Evolutionary conservation across 2,888 invertebrate genomes (phyloP).

Genomic region (Agonopterix heracliana): DNA sequence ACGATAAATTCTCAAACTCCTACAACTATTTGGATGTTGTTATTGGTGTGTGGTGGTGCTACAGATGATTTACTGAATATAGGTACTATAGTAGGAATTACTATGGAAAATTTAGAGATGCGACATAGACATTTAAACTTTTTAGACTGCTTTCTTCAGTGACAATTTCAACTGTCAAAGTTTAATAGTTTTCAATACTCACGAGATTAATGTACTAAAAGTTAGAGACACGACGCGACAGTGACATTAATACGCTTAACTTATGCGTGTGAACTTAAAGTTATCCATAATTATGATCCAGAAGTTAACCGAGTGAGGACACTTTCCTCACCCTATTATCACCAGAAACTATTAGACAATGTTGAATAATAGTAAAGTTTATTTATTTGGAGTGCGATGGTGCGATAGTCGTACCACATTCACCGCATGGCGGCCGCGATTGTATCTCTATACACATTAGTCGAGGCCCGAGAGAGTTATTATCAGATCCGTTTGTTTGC

Average conservation of each 20-base stretch:
- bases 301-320: conserved; percentile 48
- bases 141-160: not conserved
- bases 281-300: conserved; percentile 46
- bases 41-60: conserved; percentile 6
- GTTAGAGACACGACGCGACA: conserved; percentile 42
- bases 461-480: conserved; percentile 46
- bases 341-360: conserved; percentile 26
- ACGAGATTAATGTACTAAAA: conserved; percentile 46
- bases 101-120: too few relatives aligned
- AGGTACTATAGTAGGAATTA: not conserved
- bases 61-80: conserved; percentile 13
- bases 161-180: conserved; percentile 24
- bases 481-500: conserved; percentile 53
- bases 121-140: not conserved
- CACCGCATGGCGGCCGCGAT: conserved; percentile 35
- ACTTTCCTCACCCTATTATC: conserved; percentile 30
- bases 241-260: conserved; percentile 60
- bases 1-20: conserved; percentile 20
- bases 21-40: conserved; percentile 16
- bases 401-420: conserved; percentile 29
- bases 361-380: conserved; percentile 49
- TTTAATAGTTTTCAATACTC: conserved; percentile 50
- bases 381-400: conserved; percentile 44
- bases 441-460: conserved; percentile 41
- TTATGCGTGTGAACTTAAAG: conserved; percentile 55